Percentiles rank a stretch among this genome's conserved stretches.
phyloP scores from a whole-genome alignment of 2,888 invertebrate genomes.

The Aquatica leii region DNA sequence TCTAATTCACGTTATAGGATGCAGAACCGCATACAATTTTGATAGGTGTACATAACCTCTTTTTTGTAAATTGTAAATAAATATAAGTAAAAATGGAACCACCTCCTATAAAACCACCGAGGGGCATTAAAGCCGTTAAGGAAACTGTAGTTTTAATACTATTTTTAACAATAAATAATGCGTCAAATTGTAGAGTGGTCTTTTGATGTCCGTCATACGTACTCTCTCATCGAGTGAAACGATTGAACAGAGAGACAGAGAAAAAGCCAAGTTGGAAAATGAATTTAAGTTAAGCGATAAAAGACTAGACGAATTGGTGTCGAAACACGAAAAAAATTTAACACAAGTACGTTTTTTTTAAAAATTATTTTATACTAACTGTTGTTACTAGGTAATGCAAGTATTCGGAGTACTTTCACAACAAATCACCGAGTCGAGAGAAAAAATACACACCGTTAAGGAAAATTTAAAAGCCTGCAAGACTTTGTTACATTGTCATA shows the following conservation, averaged over 20 bases:
- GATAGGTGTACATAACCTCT: neutral
- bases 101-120: slow-evolving; percentile 85
- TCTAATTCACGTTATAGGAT: no score
- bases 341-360: slow-evolving; percentile 67
- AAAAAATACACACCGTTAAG: slow-evolving; percentile 79
- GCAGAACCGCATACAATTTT: no score
- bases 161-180: slow-evolving; percentile 16
- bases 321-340: slow-evolving; percentile 86
- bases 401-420: slow-evolving; percentile 80
- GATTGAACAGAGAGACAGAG: slow-evolving; percentile 90
- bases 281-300: slow-evolving; percentile 93
- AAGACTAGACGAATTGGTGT: slow-evolving; percentile 86
- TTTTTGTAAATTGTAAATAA: neutral
- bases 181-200: slow-evolving; percentile 71
- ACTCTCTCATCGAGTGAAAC: slow-evolving; percentile 94
- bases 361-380: slow-evolving; percentile 12
- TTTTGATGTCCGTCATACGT: slow-evolving; percentile 94
- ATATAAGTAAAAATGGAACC: slow-evolving; percentile 46
- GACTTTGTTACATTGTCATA: slow-evolving; percentile 83
- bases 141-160: slow-evolving; percentile 71
- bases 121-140: slow-evolving; percentile 85
- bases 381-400: slow-evolving; percentile 62
- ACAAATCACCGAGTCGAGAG: slow-evolving; percentile 78
- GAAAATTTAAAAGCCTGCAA: slow-evolving; percentile 86
- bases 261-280: slow-evolving; percentile 91